Base-by-base conservation (phyloP, 2,888 invertebrate genomes). In the Altica lythri region DNA sequence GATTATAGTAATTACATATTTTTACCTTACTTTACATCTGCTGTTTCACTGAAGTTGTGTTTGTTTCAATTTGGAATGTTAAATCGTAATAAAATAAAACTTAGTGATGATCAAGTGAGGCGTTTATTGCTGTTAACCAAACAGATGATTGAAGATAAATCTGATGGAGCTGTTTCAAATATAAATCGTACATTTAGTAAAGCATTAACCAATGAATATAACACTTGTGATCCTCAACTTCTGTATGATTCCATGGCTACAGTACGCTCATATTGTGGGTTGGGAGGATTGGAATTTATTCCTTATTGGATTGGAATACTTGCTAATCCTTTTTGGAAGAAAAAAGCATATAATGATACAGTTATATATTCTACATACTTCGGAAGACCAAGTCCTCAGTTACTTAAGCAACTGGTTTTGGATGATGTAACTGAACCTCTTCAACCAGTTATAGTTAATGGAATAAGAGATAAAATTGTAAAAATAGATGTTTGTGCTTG, bases 271-370 rank as follows among this genome's bases (percentile, higher is more conserved):
- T 57, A 35, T 9, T 43, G 49, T 8, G 52, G 49, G 4, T 14
- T 40, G 1, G 35, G 37, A n/a, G 57, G 57, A 6, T 14, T 49
- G 1, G 44, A 53, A 29, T 53, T 49, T 32, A 16, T 53, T 5
- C 10, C 27, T n/a, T 44, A 49, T 10, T 57, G 57, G 57, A 57
- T 45, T 8, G 17, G 44, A 8, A 32, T 57, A 19, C 12, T 57
- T 6, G 22, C 22, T 2, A 38, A 53, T 2, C 53, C 43, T 6
- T 30, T 13, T 12, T 43, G 42, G 25, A 32, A 32, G 27, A 42
- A 18, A 9, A 50, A 50, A 25, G 34, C 34, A 19, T 50, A 50
- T 16, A 43, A 43, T 8, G 43, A 50, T 13, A 34, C 27, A 1
- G 17, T 43, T 6, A 16, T 43, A 16, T 50, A 18, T 16, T 50